Base-by-base conservation (phyloP, 2,797 vertebrate species). In the Clarias platycephalus region DNA sequence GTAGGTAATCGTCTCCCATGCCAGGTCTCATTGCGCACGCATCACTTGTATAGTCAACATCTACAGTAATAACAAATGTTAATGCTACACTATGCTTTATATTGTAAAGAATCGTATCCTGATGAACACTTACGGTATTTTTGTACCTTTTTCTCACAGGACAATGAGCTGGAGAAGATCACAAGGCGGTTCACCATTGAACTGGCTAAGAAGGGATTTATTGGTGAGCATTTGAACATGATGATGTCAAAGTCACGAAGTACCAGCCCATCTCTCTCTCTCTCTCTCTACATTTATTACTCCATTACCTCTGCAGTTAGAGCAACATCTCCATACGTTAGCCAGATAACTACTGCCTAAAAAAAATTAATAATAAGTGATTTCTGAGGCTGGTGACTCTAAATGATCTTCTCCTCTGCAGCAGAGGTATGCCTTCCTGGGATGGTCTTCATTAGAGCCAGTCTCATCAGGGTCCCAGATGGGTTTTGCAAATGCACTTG, bases 111-210 rank as follows among this genome's bases (percentile, higher is more conserved):
- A 13, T 53, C 2, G 37, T 28, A 40, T 68, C 2, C 18, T 18
- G 26, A n/a, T 28, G n/a, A 62, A 53, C 40, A 34, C 13, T 58
- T 53, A 13, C 3, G 53, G 37, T 40, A 37, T 22, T 2, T 68
- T 55, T 55, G 2, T 2, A 1, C 28, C 70, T 55, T 83, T 44
- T 22, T 53, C 79, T 89, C 85, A 4, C 71, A 99, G 98, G 98
- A 99, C 93, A 95, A 93, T 67, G 97, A 99, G 91, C 92, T 99
- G 92, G 98, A 99, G 92, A 99, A 98, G 89, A 99, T 99, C 92
- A 99, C 98, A 71, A 94, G 98, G 87, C 95, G 98, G 74, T 98
- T 99, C 91, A 99, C 98, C 62, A 96, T 99, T 89, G 98, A 99
- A 90, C 94, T 99, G 24, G 96, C 96, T 79, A 97, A 97, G 92